Evolutionary conservation across 1,140 invertebrate species (phyloP), one percentile per base, ranked within the genome.

Genomic region (Nebria ingens): DNA sequence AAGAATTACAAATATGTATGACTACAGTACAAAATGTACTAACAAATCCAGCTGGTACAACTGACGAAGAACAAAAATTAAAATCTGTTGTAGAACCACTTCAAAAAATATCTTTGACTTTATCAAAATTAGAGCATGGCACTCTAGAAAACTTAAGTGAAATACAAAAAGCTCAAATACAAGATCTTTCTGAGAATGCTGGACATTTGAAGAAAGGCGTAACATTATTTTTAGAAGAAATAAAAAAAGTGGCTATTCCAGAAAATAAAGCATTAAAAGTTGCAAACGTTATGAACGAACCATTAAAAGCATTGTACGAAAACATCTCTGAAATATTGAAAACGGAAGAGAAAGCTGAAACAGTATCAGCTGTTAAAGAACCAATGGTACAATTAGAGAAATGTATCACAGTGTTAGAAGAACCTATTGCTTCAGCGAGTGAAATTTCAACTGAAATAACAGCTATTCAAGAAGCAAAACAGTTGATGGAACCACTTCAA

Each of bases 261-360:
- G 4, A 17, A 19, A 40, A 19, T 17, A 23, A 54, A 54, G 17
- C 29, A 40, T 17, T 19, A 17, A 19, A 54, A 17, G 34, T 45
- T 9, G 17, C 17, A 17, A 42, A 54, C 12, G 38, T 42, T 11
- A 56, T 45, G 6, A 56, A 15, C 25, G 21, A 57, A 50, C 38
- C 22, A 22, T 51, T 53, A 21, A 56, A 13, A 21, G 53, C 15
- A 15, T 19, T 60, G 2, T 56, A 53, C 21, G 54, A 52, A 11
- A 29, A 51, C 23, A 40, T 60, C 2, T 12, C 40, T 45, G 40
- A 17, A 45, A 9, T 45, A 4, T 45, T 45, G 15, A 45, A 9
- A 4, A 9, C 40, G 9, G 40, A 45, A 45, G 40, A 45, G 17
- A 34, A 34, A 34, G 49, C 34, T 29, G 15, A 53, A 21, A 34